Conservation (phyloP, 2,797 vertebrate genomes). For the Hipposideros larvatus region DNA sequence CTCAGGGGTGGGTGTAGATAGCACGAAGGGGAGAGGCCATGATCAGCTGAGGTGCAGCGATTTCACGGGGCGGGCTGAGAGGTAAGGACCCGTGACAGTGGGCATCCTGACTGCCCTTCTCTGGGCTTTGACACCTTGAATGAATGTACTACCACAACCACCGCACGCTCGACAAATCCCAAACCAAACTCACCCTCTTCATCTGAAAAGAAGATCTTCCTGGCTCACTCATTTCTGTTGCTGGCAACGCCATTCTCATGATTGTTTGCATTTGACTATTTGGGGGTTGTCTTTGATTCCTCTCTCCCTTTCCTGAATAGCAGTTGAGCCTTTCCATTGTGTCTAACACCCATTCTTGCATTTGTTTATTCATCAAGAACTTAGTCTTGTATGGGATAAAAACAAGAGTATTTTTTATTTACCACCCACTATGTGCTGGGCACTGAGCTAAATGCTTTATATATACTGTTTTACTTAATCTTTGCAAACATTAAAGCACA, state of each 20-base stretch:
- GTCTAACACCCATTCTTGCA: background rate
- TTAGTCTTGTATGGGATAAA: background rate
- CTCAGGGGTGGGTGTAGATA: background rate
- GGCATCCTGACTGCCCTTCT: background rate
- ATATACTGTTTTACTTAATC: background rate
- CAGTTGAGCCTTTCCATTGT: background rate
- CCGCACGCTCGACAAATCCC: background rate
- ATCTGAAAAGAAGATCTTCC: background rate
- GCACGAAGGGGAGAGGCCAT: background rate
- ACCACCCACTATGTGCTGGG: background rate
- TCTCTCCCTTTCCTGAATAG: background rate
- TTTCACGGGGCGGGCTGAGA: background rate
- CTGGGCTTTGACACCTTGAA: background rate
- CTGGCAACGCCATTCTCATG: background rate
- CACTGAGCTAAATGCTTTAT: background rate
- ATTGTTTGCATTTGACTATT: background rate
- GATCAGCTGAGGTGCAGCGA: background rate
- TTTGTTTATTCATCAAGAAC: background rate
- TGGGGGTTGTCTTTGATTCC: background rate
- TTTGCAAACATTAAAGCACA: background rate
- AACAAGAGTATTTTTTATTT: background rate
- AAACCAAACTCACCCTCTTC: background rate
- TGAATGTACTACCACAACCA: fast-evolving
- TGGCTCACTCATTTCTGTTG: background rate
- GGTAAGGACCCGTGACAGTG: background rate